Conservation (phyloP, 2,113 vertebrate genomes). For the Anhinga rufa region DNA sequence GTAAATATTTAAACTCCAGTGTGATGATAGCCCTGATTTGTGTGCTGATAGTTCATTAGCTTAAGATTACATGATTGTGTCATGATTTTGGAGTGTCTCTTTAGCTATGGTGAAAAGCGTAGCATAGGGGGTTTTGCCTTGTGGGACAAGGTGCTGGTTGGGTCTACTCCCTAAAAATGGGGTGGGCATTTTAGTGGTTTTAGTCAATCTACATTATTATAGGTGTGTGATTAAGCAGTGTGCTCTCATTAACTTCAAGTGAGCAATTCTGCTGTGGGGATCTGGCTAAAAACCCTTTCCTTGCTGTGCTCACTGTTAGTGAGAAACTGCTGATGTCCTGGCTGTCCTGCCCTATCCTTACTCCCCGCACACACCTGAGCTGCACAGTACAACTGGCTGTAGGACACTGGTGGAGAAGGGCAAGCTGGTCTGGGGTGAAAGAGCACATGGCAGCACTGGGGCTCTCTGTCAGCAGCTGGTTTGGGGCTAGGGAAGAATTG, state of each 20-base stretch:
- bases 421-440: too few relatives aligned
- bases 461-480: neutral
- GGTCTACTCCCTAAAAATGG: neutral
- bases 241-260: neutral
- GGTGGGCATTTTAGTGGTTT: neutral
- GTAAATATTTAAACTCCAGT: neutral
- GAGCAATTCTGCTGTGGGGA: neutral
- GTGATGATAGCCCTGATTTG: neutral
- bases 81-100: neutral
- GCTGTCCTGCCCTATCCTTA: neutral
- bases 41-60: neutral
- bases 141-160: neutral
- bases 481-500: neutral
- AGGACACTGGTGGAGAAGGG: neutral
- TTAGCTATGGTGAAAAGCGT: neutral
- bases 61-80: neutral
- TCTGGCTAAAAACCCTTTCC: neutral
- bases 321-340: neutral
- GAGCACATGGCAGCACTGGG: neutral
- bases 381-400: neutral
- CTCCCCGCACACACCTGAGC: neutral
- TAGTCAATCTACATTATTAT: neutral
- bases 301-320: neutral
- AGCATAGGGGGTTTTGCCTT: neutral
- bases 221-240: neutral